Percentiles rank a stretch among this genome's conserved stretches.
phyloP scores from a whole-genome alignment of 2,888 invertebrate species.

The Clepsis dumicolana region DNA sequence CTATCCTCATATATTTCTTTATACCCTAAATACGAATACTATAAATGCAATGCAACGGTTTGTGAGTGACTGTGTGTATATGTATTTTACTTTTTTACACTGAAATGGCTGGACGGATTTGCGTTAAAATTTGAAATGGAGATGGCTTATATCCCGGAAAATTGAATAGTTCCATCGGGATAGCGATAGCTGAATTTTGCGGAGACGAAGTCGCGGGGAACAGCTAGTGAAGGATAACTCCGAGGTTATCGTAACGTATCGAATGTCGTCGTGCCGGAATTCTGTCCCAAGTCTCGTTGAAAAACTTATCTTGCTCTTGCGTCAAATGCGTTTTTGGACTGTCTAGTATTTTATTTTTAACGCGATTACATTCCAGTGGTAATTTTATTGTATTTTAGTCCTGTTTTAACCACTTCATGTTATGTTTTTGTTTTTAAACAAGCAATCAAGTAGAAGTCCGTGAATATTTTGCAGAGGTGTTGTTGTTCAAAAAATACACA shows the following conservation, averaged over 20 bases:
- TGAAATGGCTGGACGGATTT: too few species aligned
- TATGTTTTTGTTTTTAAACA: neutral
- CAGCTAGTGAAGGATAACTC: neutral
- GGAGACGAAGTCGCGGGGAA: too few species aligned
- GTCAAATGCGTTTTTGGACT: conserved; percentile 29
- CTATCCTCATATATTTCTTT: too few species aligned
- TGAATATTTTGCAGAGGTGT: neutral
- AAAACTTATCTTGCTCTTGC: conserved; percentile 21
- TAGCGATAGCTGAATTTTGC: too few species aligned
- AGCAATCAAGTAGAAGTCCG: neutral
- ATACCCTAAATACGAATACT: too few species aligned
- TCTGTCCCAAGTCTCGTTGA: conserved; percentile 17
- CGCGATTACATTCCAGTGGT: conserved; percentile 28
- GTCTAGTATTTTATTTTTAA: conserved; percentile 28
- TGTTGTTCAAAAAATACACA: neutral
- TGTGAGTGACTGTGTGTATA: too few species aligned
- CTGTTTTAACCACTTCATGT: conserved; percentile 1
- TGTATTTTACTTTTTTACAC: too few species aligned
- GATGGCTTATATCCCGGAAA: too few species aligned
- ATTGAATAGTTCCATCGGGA: too few species aligned
- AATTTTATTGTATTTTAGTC: conserved; percentile 20
- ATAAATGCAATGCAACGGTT: too few species aligned
- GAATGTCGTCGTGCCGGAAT: conserved; percentile 19
- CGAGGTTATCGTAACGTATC: conserved; percentile 16
- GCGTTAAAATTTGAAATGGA: too few species aligned